Percentiles rank a stretch among this genome's conserved stretches.
phyloP scores from a whole-genome alignment of 2,888 invertebrate genomes.

The Tethea ocularis region DNA sequence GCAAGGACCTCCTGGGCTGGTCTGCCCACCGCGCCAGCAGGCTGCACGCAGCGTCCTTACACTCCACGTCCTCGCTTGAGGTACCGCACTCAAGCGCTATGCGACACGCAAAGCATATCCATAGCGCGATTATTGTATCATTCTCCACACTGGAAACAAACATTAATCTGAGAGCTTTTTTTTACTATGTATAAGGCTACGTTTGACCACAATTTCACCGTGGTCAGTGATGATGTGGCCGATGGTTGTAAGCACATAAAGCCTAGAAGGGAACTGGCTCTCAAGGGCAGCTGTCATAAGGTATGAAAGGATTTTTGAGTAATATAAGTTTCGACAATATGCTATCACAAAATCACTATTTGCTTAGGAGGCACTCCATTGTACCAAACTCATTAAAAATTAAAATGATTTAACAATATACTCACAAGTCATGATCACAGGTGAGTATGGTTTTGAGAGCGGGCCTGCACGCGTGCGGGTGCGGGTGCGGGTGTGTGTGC shows the following conservation, averaged over 20 bases:
- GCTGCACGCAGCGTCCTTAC: constrained; percentile 23
- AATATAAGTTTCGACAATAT: no score
- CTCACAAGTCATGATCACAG: constrained; percentile 57
- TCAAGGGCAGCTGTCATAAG: no score
- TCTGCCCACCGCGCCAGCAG: constrained; percentile 52
- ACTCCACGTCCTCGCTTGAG: constrained; percentile 8
- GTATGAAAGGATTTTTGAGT: no score
- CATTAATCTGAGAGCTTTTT: background rate
- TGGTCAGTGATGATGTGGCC: no score
- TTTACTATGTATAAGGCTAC: background rate
- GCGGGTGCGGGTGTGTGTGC: background rate
- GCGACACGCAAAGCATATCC: constrained; percentile 63
- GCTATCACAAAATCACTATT: no score
- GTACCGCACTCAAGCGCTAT: constrained; percentile 16
- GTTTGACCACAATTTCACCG: no score
- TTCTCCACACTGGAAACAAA: constrained; percentile 49
- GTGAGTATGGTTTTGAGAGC: constrained; percentile 36
- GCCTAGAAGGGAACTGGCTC: background rate
- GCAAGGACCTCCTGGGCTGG: constrained; percentile 48
- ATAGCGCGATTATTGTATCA: constrained; percentile 58
- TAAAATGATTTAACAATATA: constrained; percentile 15
- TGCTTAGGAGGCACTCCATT: no score
- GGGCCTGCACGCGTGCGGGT: constrained; percentile 12
- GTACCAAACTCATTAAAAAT: no score
- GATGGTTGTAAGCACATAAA: no score